Percentiles rank a stretch among this genome's conserved stretches.
Evolutionary conservation across 2,113 vertebrate genomes (phyloP).

Genomic region (Uropsilus gracilis): DNA sequence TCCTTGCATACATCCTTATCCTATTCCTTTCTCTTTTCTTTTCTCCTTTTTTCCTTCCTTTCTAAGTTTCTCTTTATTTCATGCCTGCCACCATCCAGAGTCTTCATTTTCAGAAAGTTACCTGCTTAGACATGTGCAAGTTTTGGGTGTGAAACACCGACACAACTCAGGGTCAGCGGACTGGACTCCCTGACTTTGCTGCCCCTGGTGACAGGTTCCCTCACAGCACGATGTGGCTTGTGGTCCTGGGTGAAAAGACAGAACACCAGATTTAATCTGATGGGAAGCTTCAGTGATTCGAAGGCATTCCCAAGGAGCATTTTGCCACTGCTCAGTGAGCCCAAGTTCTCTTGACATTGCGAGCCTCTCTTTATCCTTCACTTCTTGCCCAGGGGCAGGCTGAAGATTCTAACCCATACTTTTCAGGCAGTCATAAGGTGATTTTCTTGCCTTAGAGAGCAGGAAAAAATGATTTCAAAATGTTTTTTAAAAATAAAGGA

Average conservation of each 20-base stretch:
- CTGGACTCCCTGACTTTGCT: neutral
- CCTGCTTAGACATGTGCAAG: neutral
- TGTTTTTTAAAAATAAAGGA: neutral
- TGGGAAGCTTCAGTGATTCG: fast-evolving
- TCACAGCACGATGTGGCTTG: neutral
- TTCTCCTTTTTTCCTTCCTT: neutral
- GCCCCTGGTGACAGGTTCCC: conserved; percentile 43
- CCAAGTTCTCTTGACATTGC: neutral
- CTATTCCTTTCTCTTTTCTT: neutral
- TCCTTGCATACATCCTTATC: neutral
- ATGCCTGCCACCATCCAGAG: neutral
- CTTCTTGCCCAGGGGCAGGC: neutral
- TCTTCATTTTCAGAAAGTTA: neutral
- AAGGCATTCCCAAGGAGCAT: conserved; percentile 60
- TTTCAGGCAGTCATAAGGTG: neutral
- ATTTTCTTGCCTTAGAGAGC: neutral
- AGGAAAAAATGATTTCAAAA: neutral
- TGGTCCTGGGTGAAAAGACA: conserved; percentile 48
- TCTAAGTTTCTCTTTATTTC: neutral
- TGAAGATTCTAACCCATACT: neutral
- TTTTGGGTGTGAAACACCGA: conserved; percentile 42
- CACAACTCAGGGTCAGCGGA: conserved; percentile 54
- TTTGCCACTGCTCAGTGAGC: neutral
- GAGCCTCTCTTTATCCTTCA: neutral
- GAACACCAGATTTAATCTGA: conserved; percentile 52